A percentile compares a stretch with the other conserved stretches of the same genome.
Conservation (phyloP, 2,797 vertebrate genomes). For the Masticophis lateralis region DNA sequence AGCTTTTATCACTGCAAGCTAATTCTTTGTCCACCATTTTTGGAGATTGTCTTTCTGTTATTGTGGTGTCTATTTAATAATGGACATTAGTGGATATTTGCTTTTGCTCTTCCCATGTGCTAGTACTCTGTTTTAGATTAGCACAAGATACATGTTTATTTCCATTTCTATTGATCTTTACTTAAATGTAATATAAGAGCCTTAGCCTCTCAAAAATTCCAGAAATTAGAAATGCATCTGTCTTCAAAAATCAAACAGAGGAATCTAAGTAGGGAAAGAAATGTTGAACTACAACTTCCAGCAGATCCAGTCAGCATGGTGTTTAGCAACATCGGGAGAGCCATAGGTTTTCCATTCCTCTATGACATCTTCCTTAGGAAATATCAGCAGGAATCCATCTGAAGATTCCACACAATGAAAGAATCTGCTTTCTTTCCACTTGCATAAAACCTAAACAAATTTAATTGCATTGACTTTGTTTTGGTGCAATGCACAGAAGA, state of each 20-base stretch:
- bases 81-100: neutral
- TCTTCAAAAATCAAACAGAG: neutral
- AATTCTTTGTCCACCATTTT: neutral
- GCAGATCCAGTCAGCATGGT: neutral
- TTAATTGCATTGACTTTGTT: neutral
- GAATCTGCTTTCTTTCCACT: neutral
- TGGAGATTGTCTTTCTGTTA: neutral
- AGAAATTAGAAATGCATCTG: neutral
- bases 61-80: neutral
- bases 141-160: neutral
- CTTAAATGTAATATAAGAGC: neutral
- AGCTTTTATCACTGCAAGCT: slow-evolving; percentile 10
- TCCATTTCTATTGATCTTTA: neutral
- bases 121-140: neutral
- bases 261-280: neutral
- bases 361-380: neutral
- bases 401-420: neutral
- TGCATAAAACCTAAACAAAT: neutral
- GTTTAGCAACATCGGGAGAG: neutral
- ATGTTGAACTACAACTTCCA: neutral
- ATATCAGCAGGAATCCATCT: neutral
- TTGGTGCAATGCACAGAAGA: neutral
- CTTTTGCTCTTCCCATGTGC: neutral
- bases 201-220: neutral
- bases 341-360: neutral